Evolutionary conservation across 2,113 vertebrate species (phyloP).

Genomic region (Damaliscus lunatus): DNA sequence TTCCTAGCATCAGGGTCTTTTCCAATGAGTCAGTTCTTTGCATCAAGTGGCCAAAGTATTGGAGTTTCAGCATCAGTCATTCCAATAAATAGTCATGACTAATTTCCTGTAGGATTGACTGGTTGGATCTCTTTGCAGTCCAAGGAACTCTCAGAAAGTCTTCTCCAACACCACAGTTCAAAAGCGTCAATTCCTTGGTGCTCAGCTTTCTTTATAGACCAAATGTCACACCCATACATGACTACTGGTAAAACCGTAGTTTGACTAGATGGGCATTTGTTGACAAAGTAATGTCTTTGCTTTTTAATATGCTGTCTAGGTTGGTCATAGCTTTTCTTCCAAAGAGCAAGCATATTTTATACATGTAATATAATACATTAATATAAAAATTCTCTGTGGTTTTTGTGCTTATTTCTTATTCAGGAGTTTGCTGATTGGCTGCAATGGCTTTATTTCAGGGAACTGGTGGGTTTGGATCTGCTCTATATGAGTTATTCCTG

Average conservation of each 20-base stretch:
- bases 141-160: neutral
- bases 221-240: neutral
- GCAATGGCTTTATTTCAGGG: neutral
- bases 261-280: neutral
- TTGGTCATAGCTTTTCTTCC: neutral
- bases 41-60: neutral
- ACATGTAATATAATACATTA: neutral
- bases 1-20: too few species aligned
- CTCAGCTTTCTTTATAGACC: neutral
- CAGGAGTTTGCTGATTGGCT: neutral
- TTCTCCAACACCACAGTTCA: neutral
- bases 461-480: neutral
- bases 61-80: neutral
- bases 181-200: neutral
- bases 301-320: neutral
- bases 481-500: neutral
- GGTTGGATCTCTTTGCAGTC: neutral
- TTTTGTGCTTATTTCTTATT: neutral
- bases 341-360: neutral
- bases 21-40: neutral
- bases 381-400: neutral
- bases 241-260: fast-evolving
- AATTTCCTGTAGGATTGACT: neutral
- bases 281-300: neutral
- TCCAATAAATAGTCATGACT: neutral